Percentiles rank a stretch among this genome's conserved stretches.
Conservation (phyloP, 92 coral and sea anemone species). For the Parazoanthus atlanticus region DNA sequence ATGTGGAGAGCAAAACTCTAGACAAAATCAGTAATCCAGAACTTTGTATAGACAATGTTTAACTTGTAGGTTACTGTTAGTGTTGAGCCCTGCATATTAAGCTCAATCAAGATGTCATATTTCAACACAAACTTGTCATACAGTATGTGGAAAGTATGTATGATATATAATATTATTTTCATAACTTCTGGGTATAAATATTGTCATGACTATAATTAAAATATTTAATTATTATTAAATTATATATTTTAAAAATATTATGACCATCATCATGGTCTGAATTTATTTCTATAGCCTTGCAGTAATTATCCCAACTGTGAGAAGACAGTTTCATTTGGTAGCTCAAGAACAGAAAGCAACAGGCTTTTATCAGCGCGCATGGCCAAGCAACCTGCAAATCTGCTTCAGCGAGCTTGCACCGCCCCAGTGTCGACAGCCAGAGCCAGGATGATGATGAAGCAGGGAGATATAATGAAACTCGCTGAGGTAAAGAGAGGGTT, state of each 20-base stretch:
- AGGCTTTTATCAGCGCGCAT: background rate
- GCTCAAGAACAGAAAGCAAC: background rate
- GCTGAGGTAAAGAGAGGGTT: slow-evolving; percentile 43
- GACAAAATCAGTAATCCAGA: too few species aligned
- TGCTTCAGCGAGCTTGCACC: slow-evolving; percentile 50
- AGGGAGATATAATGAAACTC: slow-evolving; percentile 54
- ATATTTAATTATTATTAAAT: too few species aligned
- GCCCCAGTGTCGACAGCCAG: slow-evolving; percentile 71
- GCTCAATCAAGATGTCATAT: too few species aligned
- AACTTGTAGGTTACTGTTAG: too few species aligned
- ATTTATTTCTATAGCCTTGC: background rate
- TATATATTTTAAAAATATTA: background rate
- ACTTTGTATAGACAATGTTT: too few species aligned
- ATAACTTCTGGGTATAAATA: too few species aligned
- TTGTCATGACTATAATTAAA: too few species aligned
- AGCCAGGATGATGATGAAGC: slow-evolving; percentile 54
- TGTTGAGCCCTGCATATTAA: too few species aligned
- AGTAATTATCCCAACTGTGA: background rate
- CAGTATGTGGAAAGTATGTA: too few species aligned
- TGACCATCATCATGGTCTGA: background rate
- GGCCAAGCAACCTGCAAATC: slow-evolving; percentile 16
- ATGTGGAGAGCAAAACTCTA: too few species aligned
- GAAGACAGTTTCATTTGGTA: slow-evolving; percentile 1
- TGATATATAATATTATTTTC: too few species aligned
- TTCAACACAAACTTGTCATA: too few species aligned